Percentiles rank a stretch among this genome's conserved stretches.
phyloP scores from a whole-genome alignment of 2,113 vertebrate species.

The Phycodurus eques region DNA sequence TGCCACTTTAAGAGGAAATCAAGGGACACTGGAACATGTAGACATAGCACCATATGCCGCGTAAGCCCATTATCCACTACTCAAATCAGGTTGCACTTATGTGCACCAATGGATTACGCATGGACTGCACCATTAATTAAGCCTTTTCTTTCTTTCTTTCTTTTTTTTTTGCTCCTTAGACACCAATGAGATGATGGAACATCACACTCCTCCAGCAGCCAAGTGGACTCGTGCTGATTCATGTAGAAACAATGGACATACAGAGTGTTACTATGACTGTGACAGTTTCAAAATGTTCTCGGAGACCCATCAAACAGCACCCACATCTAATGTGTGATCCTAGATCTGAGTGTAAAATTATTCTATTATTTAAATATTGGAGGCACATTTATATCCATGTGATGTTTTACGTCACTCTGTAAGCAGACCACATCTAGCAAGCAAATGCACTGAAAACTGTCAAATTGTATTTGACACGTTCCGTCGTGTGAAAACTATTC shows the following conservation, averaged over 20 bases:
- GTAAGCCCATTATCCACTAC: constrained; percentile 36
- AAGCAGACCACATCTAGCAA: background rate
- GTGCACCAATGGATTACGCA: constrained; percentile 21
- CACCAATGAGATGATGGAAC: constrained; percentile 9
- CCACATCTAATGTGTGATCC: background rate
- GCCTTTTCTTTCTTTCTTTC: constrained; percentile 1
- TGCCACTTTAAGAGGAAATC: constrained; percentile 41
- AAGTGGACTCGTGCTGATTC: constrained; percentile 5
- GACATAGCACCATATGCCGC: constrained; percentile 51
- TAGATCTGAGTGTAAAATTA: background rate
- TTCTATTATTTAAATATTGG: background rate
- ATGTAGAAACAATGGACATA: constrained; percentile 1
- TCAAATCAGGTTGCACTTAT: constrained; percentile 21
- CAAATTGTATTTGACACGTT: background rate
- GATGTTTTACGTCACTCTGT: too few relatives aligned
- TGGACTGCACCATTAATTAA: constrained; percentile 16
- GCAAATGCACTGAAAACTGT: background rate
- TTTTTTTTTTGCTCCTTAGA: constrained; percentile 19
- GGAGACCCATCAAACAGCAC: background rate
- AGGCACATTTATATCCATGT: background rate
- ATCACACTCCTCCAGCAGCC: background rate
- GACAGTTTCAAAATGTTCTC: background rate
- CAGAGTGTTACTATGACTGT: background rate
- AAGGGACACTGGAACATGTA: constrained; percentile 33
- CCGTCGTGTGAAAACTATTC: background rate